Base-by-base conservation (phyloP, 2,888 invertebrate genomes). In the Tenthredo notha region DNA sequence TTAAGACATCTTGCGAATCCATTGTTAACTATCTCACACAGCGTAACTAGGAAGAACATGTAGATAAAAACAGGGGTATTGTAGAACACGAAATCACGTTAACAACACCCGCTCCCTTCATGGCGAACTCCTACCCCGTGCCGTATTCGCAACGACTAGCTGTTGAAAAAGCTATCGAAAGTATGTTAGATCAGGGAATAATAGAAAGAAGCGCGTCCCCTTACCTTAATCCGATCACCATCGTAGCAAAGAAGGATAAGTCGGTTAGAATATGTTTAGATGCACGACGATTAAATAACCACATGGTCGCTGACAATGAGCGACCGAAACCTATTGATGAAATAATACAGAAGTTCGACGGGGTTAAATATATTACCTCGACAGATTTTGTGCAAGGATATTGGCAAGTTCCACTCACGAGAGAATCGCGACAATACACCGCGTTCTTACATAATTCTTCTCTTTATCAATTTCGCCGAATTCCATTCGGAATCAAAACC, bases 11-110 rank as follows among this genome's bases (percentile, higher is more conserved):
- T 61, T 61, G 61, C 61, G 61, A 61, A 61, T 61, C 61, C 61
- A 61, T 61, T 61, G 61, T 61, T 61, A 61, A 61, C 21, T 21
- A 61, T 61, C 61, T 61, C 61, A 61, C 61, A 61, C 61, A 21
- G 18, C 21, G 61, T 61, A 61, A 61, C 61, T 61, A 61, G 61
- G 61, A 61, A 61, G 25, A 61, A 21, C 25, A 61, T 61, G 21
- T 61, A 25, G 61, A 61, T 61, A 61, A 61, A 61, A 61, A 61
- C 61, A 61, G 61, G 25, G n/a, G 61, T 21, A 61, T 61, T 61
- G 61, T 61, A 25, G 18, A 61, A 61, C 67, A 67, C 29, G 3
- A 25, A 67, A 67, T 67, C 15, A 29, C 33, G 0, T 33, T 67
- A 9, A 67, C 33, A 0, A 67, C 29, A 0, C 0, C 33, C 12